Evolutionary conservation across 53 echinoderm and acorn worm species (phyloP), one percentile per base, ranked within the genome.

Genomic region (Echinarachnius parma): DNA sequence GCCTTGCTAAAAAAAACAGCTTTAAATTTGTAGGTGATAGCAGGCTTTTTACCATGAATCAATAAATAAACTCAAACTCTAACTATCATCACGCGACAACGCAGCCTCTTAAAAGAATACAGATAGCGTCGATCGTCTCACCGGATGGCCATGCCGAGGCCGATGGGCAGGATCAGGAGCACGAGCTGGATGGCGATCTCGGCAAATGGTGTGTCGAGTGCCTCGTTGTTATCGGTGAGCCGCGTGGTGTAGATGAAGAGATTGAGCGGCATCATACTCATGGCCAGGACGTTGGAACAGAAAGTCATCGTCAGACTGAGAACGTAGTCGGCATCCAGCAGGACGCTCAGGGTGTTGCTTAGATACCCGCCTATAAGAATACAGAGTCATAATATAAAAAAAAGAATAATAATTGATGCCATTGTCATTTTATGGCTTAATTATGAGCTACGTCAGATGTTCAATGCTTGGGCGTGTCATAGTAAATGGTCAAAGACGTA

Each of bases 101-200:
- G n/a, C n/a, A n/a, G n/a, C n/a, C n/a, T n/a, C n/a, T n/a, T n/a
- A n/a, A n/a, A n/a, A n/a, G n/a, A n/a, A n/a, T n/a, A 46, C 2
- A 4, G 18, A 14, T 46, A 2, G 25, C 25, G 31, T 31, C 66
- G 1, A 52, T 52, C 10, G 52, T 52, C 56, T n/a, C 18, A 72
- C 48, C 69, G 67, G 14, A 92, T 62, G 31, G 46, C 18, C 36
- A 94, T 78, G 0, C 94, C 94, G 30, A 94, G 31, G 2, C 66
- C 81, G 14, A 90, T 66, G 1, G 94, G 94, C 2, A 78, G 39
- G 31, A 94, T 79, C 9, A 94, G 83, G 19, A 84, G 24, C 0
- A 78, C 46, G 35, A 94, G 87, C 42, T 94, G 94, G 46, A 90
- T 76, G 64, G 90, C 68, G 42, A 94, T 87, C 61, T 94, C 81